Conservation (phyloP, 2,888 invertebrate species). For the Lordiphosa andalusiaca region DNA sequence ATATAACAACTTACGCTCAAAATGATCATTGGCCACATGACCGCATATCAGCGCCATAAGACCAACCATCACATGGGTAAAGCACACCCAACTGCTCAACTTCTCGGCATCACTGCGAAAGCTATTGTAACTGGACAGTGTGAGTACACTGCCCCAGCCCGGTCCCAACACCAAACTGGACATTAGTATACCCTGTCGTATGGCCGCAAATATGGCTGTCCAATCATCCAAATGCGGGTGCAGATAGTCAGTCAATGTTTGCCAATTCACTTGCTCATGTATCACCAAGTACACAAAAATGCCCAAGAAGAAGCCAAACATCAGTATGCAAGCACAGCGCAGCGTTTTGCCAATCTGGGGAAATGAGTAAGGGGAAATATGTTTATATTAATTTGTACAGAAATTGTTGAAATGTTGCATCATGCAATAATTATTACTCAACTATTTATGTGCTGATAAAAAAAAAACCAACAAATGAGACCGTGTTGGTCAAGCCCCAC, state of each 20-base stretch:
- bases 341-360: conserved; percentile 76
- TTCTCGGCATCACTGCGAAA: conserved; percentile 86
- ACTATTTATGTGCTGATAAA: too few species aligned
- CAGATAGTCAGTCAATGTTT: conserved; percentile 46
- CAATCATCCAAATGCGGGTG: conserved; percentile 53
- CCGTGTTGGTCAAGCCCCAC: too few species aligned
- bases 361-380: background rate
- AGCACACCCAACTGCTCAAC: conserved; percentile 69
- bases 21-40: conserved; percentile 76
- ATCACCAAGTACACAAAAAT: conserved; percentile 68
- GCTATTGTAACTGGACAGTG: conserved; percentile 91
- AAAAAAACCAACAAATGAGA: too few species aligned
- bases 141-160: conserved; percentile 90
- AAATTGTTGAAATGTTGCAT: too few species aligned
- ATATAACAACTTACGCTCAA: conserved; percentile 60
- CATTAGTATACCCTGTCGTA: conserved; percentile 62
- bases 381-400: too few species aligned
- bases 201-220: conserved; percentile 27
- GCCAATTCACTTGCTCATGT: conserved; percentile 51
- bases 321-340: conserved; percentile 70
- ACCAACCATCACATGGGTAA: conserved; percentile 69
- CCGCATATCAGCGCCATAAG: conserved; percentile 69
- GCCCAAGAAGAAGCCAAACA: conserved; percentile 67
- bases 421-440: too few species aligned
- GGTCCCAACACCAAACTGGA: conserved; percentile 88